Evolutionary conservation across 2,113 vertebrate genomes (phyloP).

Genomic region (Pardalotus punctatus): DNA sequence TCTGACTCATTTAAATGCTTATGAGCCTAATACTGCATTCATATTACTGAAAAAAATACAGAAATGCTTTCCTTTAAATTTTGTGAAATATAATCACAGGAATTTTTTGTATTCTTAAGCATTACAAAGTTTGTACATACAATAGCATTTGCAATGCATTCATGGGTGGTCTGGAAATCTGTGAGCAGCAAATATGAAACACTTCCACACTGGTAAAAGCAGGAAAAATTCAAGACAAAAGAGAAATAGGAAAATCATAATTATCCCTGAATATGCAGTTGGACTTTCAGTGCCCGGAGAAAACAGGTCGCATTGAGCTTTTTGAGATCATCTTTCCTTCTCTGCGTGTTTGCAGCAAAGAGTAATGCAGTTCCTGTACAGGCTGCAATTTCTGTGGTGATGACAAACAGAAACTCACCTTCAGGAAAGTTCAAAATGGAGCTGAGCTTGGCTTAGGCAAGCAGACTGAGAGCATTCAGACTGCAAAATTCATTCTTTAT

Average conservation of each 20-base stretch:
- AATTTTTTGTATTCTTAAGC: background rate
- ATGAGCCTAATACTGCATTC: background rate
- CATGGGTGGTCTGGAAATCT: background rate
- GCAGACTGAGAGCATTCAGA: background rate
- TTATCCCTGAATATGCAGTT: background rate
- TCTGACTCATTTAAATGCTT: conserved; percentile 24
- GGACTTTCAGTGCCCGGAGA: background rate
- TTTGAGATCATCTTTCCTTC: background rate
- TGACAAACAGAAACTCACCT: background rate
- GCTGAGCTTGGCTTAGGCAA: background rate
- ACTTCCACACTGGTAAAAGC: background rate
- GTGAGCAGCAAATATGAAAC: background rate
- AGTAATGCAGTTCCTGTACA: background rate
- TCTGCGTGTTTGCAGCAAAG: background rate
- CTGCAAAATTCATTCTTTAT: background rate
- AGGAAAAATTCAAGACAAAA: background rate
- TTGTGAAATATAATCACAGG: background rate
- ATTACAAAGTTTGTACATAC: background rate
- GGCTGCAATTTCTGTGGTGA: background rate
- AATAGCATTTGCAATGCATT: background rate
- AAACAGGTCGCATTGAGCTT: background rate
- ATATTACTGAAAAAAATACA: background rate
- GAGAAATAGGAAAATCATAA: background rate
- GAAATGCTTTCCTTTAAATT: background rate
- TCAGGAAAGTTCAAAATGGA: background rate